Evolutionary conservation across 2,797 vertebrate species (phyloP), one percentile per base, ranked within the genome.

Genomic region (Parambassis ranga): DNA sequence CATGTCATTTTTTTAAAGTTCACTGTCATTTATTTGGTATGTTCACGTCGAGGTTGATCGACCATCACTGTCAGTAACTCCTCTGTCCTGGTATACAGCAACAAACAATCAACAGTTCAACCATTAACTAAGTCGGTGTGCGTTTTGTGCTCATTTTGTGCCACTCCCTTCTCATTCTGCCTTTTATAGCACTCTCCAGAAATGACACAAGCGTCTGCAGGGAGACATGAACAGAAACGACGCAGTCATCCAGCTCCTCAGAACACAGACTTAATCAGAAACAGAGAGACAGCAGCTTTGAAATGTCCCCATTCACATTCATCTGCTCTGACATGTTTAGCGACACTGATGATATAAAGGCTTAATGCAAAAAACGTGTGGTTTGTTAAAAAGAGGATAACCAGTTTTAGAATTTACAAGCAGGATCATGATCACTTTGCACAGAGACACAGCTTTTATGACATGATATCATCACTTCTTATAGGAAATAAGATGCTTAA

Each of bases 221-320:
- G 74, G 82, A 85, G 50, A 42, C 61, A 20, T 68, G 57, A 77
- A 84, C 65, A 78, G 70, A 79, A 86, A 82, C 78, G 81, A 77
- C 10, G 4, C 46, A 71, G 74, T 66, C 80, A 67, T 65, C 61
- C 70, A 65, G 62, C 44, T 77, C 71, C 59, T 71, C 49, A 37
- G 55, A 85, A 86, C 71, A 76, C 10, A 2, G 7, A 7, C 39
- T 63, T 85, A 86, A 90, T 87, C 43, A 79, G 76, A 84, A 87
- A 31, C 87, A 90, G 84, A 75, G 51, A 66, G 67, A 76, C 75
- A 64, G 52, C 53, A 7, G 43, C 84, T 83, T 65, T 86, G 75
- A 86, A 85, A 84, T 16, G 60, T 82, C 79, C 76, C 72, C 52
- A 4, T 44, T 64, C 56, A 62, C 77, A 78, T 83, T 84, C 67